Base-by-base conservation (phyloP, 2,888 invertebrate genomes). In the Cantharis flavilabris region DNA sequence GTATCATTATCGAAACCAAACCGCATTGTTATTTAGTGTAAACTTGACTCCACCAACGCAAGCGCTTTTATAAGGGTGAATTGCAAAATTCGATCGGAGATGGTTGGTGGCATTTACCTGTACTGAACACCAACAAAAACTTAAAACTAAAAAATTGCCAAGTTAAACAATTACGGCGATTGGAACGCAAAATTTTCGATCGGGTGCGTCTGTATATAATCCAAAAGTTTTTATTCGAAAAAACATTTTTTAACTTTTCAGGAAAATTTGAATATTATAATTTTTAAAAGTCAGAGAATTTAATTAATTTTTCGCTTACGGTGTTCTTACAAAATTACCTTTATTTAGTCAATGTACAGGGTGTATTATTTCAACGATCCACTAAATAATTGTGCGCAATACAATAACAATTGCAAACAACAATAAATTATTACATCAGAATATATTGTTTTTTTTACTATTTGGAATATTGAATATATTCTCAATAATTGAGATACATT, bases 31-130 rank as follows among this genome's bases (percentile, higher is more conserved):
- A 49, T 49, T 49, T 23, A 80, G 80, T 85, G 84, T 85, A 69
- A 85, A 82, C 76, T 70, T 76, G 80, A 72, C 84, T 84, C 83
- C 76, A 23, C 62, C 18, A 70, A 82, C 83, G 84, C 84, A 79
- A 82, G 85, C 85, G 85, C 84, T 18, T 71, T 70, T 76, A 80
- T 77, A 74, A 76, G 78, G 80, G 81, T 79, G 82, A 82, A 83
- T 83, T 82, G 83, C 82, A 82, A 83, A 84, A 84, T 85, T 85
- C 85, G 85, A 85, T 85, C 85, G 83, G 77, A 79, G 81, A 74
- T 80, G 74, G 79, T 75, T 78, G 77, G 71, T 78, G 78, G 74
- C 76, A 78, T 78, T 78, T 78, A 78, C 78, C 78, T 78, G 77
- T 30, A 26, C 49, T n/a, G 49, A n/a, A 49, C n/a, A 49, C n/a